phyloP scores from a whole-genome alignment of 2,888 invertebrate genomes.

The Lasioglossum zephyrum region DNA sequence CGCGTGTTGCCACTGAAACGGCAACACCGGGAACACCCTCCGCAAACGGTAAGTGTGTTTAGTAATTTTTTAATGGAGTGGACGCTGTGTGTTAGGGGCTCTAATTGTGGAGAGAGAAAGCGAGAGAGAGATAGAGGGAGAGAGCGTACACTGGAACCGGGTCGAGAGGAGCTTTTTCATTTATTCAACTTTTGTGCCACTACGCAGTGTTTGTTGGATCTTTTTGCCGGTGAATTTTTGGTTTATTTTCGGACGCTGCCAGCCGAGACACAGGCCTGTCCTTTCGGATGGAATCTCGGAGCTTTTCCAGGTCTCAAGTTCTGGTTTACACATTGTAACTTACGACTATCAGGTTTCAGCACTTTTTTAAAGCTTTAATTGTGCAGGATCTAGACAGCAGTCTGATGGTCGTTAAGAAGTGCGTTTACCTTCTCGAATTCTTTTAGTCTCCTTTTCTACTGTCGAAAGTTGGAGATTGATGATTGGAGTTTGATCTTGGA shows the following conservation, averaged over 20 bases:
- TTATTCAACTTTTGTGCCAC: slow-evolving; percentile 3
- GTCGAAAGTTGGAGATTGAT: not conserved
- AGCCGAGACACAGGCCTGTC: not conserved
- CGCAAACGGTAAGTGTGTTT: slow-evolving; percentile 7
- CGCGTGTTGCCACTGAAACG: not conserved
- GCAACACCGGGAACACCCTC: not conserved
- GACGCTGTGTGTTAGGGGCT: not conserved
- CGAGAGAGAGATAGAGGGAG: not conserved
- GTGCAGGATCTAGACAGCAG: too few species aligned
- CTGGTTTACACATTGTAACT: not conserved
- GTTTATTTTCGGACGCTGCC: not conserved
- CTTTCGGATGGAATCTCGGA: not conserved
- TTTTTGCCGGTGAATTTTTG: not conserved
- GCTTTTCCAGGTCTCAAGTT: not conserved
- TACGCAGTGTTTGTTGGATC: not conserved
- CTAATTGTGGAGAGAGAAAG: not conserved
- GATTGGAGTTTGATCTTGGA: not conserved
- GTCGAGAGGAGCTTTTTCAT: slow-evolving; percentile 1
- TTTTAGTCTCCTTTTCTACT: too few species aligned
- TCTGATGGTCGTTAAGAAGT: too few species aligned
- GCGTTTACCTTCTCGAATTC: too few species aligned
- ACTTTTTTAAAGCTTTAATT: not conserved
- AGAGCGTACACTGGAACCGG: not conserved
- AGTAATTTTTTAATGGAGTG: not conserved
- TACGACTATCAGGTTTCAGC: not conserved